These are phyloP conservation scores for Agrenia bidenticulata DNA, from an alignment of 2,888 invertebrate species.

Conservation along the genomic window DNA sequence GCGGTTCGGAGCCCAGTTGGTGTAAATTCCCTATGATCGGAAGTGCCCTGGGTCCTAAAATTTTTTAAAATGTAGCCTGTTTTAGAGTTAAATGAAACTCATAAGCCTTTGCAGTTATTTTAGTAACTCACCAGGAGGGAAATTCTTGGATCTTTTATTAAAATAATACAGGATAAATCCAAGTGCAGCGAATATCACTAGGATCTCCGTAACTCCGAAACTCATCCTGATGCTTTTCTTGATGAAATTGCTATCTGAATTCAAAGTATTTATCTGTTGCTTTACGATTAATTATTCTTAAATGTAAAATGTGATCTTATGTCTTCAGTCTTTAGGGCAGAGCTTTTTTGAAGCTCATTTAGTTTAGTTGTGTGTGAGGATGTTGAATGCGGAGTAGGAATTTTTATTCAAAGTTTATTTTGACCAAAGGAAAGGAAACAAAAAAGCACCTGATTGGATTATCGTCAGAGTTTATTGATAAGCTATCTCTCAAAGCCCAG, in stretches of 20 bases:
- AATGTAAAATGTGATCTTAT: neutral
- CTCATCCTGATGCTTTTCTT: neutral
- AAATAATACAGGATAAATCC: neutral
- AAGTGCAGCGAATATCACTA: neutral
- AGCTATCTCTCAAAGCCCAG: no score
- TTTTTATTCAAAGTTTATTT: no score
- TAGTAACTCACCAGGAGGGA: constrained; percentile 26
- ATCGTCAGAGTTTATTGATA: no score
- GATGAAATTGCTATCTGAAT: no score
- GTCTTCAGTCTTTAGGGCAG: neutral
- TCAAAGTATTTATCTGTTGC: neutral
- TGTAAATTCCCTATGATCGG: constrained; percentile 37
- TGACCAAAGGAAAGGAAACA: no score
- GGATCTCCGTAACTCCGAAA: constrained; percentile 7
- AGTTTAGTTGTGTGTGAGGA: neutral
- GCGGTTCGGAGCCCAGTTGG: constrained; percentile 29
- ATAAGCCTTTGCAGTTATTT: no score
- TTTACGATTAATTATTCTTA: neutral
- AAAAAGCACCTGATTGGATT: no score
- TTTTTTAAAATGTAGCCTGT: no score
- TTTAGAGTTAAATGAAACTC: no score
- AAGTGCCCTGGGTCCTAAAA: constrained; percentile 25
- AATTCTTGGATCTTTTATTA: constrained; percentile 19
- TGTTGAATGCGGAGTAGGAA: no score
- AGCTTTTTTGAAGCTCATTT: neutral